A percentile compares a stretch with the other conserved stretches of the same genome.
Conservation (phyloP, 2,113 vertebrate genomes). For the Macquaria ambigua region DNA sequence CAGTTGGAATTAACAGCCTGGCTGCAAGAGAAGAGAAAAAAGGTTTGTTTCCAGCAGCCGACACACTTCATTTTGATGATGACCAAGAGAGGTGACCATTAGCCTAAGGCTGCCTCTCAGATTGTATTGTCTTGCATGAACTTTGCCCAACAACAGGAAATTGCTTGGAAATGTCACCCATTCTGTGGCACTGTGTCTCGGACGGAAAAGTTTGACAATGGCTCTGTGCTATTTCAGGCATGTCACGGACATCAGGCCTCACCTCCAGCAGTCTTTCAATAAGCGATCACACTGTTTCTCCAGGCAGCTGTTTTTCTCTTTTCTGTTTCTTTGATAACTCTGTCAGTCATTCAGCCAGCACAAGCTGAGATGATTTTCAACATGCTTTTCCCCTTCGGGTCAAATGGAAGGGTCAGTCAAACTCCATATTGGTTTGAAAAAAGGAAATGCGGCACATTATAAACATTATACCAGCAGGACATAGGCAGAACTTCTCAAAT, state of each 20-base stretch:
- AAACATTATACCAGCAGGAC: neutral
- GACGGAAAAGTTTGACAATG: slow-evolving; percentile 65
- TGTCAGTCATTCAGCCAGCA: slow-evolving; percentile 76
- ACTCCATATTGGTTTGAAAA: neutral
- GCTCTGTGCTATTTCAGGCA: slow-evolving; percentile 67
- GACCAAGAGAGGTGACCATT: slow-evolving; percentile 66
- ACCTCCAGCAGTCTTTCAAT: slow-evolving; percentile 73
- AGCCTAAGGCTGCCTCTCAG: slow-evolving; percentile 68
- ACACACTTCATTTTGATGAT: slow-evolving; percentile 41
- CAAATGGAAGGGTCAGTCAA: slow-evolving; percentile 39
- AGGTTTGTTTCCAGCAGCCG: neutral
- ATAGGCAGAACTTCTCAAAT: neutral
- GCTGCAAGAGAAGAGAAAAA: neutral
- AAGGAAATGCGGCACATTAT: slow-evolving; percentile 9
- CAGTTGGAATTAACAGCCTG: neutral
- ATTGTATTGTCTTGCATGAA: slow-evolving; percentile 77
- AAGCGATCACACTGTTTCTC: slow-evolving; percentile 62
- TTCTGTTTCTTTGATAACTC: slow-evolving; percentile 79
- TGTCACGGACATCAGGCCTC: slow-evolving; percentile 76
- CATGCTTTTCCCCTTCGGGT: slow-evolving; percentile 19
- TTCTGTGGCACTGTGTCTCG: slow-evolving; percentile 42
- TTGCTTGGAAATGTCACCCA: slow-evolving; percentile 84
- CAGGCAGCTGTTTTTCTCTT: slow-evolving; percentile 58
- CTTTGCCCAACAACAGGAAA: slow-evolving; percentile 77
- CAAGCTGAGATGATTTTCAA: slow-evolving; percentile 36